Conservation (phyloP, 2,888 invertebrate species). For the Geophilus truncorum region DNA sequence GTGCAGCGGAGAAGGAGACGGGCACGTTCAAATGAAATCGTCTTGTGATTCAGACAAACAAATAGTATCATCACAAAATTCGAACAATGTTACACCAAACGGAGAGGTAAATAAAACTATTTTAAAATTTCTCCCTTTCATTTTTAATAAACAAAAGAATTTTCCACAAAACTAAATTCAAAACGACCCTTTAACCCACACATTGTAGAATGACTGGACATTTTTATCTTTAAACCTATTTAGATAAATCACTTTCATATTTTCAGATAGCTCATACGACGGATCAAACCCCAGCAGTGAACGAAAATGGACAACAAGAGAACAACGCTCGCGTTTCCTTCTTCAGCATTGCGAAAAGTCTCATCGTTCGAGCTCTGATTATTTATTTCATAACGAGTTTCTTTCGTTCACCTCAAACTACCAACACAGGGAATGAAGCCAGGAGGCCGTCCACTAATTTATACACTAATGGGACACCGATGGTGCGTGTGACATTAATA, state of each 20-base stretch:
- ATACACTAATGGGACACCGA: constrained; percentile 73
- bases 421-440: constrained; percentile 39
- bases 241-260: background rate
- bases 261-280: background rate
- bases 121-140: no score
- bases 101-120: background rate
- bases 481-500: no score
- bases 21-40: background rate
- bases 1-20: background rate
- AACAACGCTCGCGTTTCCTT: constrained; percentile 54
- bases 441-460: constrained; percentile 63
- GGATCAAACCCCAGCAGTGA: background rate
- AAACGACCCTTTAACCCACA: background rate
- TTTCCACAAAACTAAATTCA: background rate
- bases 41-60: background rate
- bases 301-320: background rate
- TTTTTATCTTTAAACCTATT: background rate
- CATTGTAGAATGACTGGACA: background rate
- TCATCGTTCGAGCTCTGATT: constrained; percentile 79
- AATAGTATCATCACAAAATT: background rate
- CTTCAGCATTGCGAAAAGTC: constrained; percentile 75
- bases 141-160: background rate
- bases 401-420: constrained; percentile 61
- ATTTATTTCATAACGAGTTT: constrained; percentile 90
- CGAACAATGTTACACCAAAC: background rate